Conservation (phyloP, 2,113 vertebrate genomes). For the Chaetodon trifascialis region DNA sequence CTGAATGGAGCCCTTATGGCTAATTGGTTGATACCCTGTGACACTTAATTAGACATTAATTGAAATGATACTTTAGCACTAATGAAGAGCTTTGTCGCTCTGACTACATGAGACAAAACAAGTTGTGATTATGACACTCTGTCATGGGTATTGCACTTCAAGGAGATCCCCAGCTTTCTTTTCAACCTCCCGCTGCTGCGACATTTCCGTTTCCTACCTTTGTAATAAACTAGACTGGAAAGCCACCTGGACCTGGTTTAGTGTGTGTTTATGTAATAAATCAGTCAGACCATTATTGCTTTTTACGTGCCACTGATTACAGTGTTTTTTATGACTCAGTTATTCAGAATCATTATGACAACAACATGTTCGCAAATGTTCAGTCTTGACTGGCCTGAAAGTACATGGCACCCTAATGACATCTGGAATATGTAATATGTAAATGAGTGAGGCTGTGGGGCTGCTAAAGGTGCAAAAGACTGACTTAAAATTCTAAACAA, state of each 20-base stretch:
- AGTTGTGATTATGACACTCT: not conserved
- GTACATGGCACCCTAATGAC: not conserved
- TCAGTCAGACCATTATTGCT: not conserved
- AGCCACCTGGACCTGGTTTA: not conserved
- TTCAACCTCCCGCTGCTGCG: conserved; percentile 1
- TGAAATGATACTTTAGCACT: conserved; percentile 12
- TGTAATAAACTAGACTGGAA: not conserved
- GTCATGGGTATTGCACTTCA: conserved; percentile 17
- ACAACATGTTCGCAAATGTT: not conserved
- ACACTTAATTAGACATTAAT: conserved; percentile 17
- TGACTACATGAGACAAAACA: conserved; percentile 25
- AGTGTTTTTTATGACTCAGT: too few species aligned
- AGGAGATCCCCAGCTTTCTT: not conserved
- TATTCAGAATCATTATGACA: not conserved
- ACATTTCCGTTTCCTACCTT: not conserved
- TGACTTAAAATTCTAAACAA: not conserved
- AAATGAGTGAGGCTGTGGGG: not conserved
- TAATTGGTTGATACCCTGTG: conserved; percentile 16
- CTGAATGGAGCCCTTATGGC: conserved; percentile 2
- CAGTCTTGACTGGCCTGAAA: not conserved
- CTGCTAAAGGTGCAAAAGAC: not conserved
- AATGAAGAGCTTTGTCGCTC: conserved; percentile 6
- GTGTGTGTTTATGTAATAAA: not conserved
- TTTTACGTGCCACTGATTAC: not conserved
- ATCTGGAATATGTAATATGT: not conserved